Evolutionary conservation across 2,797 vertebrate genomes (phyloP).

Genomic region (Bovichtus variegatus): DNA sequence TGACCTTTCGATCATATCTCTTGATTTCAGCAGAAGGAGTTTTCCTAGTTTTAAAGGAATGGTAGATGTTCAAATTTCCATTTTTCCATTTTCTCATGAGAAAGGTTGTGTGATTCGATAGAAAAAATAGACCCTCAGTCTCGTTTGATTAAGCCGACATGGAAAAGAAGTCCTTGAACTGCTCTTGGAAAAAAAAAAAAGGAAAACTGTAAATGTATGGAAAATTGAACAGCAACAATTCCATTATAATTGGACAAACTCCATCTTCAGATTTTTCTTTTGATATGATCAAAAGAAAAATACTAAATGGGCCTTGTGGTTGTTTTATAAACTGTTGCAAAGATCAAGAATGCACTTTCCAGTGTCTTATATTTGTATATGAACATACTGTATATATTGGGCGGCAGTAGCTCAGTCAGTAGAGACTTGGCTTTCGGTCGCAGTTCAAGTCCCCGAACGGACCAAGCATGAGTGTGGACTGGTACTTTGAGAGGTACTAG

Average conservation of each 20-base stretch:
- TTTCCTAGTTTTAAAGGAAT: background rate
- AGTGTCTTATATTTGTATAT: background rate
- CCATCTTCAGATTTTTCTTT: background rate
- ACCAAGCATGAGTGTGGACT: no score
- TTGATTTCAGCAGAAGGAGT: background rate
- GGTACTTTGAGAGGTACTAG: no score
- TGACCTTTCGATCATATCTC: background rate
- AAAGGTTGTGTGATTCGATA: background rate
- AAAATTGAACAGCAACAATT: background rate
- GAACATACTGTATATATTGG: no score
- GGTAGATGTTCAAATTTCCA: background rate
- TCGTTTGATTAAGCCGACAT: background rate
- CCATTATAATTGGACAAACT: background rate
- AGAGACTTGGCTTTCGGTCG: no score
- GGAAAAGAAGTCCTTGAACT: background rate
- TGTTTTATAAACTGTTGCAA: background rate
- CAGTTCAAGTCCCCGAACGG: no score
- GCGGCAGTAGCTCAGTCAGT: no score
- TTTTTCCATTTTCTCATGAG: background rate
- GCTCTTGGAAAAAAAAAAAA: background rate
- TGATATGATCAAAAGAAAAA: background rate
- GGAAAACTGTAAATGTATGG: background rate
- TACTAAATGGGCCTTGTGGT: background rate
- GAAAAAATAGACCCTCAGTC: background rate
- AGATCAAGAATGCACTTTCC: background rate